Percentiles rank a stretch among this genome's conserved stretches.
Conservation (phyloP, 2,888 invertebrate species). For the Sinotaia quadrata region DNA sequence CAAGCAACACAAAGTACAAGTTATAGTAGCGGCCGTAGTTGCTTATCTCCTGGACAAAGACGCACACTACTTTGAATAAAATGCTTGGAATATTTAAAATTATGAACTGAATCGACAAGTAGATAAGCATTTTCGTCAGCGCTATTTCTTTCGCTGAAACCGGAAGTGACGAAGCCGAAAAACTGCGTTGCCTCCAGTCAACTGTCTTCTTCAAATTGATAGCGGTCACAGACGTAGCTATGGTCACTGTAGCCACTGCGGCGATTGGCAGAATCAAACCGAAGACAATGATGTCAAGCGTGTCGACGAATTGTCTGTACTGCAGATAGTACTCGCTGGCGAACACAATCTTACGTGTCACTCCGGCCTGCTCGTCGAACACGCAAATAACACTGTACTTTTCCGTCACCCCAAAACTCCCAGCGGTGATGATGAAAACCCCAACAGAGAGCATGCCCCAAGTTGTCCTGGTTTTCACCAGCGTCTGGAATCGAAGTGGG, state of each 20-base stretch:
- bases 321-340: background rate
- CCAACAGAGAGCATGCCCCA: background rate
- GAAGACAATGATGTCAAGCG: background rate
- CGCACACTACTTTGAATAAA: background rate
- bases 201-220: background rate
- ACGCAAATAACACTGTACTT: background rate
- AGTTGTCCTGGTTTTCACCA: slow-evolving; percentile 6
- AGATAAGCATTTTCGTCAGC: slow-evolving; percentile 14
- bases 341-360: background rate
- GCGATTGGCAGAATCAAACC: background rate
- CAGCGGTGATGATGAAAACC: background rate
- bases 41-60: slow-evolving; percentile 6
- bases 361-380: background rate
- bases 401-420: background rate
- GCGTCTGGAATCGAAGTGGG: background rate
- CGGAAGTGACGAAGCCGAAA: background rate
- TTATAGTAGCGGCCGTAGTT: background rate
- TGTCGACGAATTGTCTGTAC: slow-evolving; percentile 5
- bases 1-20: background rate
- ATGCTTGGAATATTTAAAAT: background rate
- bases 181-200: background rate
- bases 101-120: background rate
- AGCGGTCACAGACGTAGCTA: background rate
- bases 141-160: background rate
- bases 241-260: background rate